A percentile compares a stretch with the other conserved stretches of the same genome.
Evolutionary conservation across 2,888 invertebrate species (phyloP).

Genomic region (Drosophila demipolita): DNA sequence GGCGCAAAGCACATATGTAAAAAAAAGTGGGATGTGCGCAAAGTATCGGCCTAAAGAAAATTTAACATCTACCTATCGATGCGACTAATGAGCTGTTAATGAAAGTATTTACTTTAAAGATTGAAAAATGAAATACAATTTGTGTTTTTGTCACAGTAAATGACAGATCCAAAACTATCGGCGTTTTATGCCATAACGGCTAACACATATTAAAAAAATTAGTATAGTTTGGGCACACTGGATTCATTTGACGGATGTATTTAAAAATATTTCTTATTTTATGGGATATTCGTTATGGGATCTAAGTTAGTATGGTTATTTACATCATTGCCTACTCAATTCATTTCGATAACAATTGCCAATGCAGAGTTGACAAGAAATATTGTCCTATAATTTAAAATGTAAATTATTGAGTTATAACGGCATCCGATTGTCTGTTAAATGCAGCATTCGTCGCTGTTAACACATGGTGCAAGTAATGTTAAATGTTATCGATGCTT

Average conservation of each 20-base stretch:
- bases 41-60: conserved; percentile 21
- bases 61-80: conserved; percentile 20
- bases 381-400: neutral
- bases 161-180: neutral
- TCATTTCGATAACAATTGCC: neutral
- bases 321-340: neutral
- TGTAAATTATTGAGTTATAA: neutral
- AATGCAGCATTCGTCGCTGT: conserved; percentile 3
- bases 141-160: neutral
- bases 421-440: neutral
- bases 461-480: conserved; percentile 4
- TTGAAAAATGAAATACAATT: conserved; percentile 9
- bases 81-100: neutral
- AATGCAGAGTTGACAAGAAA: too few relatives aligned
- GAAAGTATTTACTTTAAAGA: neutral
- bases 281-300: neutral
- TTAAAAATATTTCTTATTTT: neutral
- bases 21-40: conserved; percentile 7
- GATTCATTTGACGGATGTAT: neutral
- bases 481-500: conserved; percentile 26
- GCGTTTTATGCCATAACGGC: conserved; percentile 1
- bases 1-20: conserved; percentile 29
- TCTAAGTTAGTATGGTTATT: neutral
- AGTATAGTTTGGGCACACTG: neutral
- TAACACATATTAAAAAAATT: neutral